Percentiles rank a stretch among this genome's conserved stretches.
These are phyloP conservation scores for Athripsodes cinereus DNA, from an alignment of 2,888 invertebrate genomes.

Conservation along the genomic window DNA sequence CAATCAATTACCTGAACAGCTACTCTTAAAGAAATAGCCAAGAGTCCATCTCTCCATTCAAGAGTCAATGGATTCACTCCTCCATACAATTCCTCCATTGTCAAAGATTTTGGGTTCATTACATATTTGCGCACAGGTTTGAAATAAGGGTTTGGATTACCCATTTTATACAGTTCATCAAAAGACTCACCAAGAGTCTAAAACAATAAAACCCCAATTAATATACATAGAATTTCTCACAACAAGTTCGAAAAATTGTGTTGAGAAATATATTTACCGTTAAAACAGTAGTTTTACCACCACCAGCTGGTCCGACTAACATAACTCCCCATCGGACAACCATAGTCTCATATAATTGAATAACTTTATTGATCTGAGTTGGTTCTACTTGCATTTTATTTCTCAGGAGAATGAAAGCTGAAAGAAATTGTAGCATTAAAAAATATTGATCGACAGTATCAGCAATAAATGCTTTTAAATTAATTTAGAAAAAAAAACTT, in stretches of 20 bases:
- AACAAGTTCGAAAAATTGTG: background rate
- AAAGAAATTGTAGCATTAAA: background rate
- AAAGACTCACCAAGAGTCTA: constrained; percentile 69
- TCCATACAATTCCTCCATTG: constrained; percentile 83
- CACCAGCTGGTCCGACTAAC: constrained; percentile 78
- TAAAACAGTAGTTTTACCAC: constrained; percentile 77
- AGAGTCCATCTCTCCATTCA: constrained; percentile 87
- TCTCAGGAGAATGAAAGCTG: constrained; percentile 40
- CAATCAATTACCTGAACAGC: constrained; percentile 48
- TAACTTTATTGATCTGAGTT: constrained; percentile 69
- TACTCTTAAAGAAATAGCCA: constrained; percentile 51
- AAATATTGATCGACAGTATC: no score
- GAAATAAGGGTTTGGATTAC: constrained; percentile 55
- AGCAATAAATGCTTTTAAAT: no score
- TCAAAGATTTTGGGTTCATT: constrained; percentile 84
- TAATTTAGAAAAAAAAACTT: no score
- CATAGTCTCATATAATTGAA: constrained; percentile 93
- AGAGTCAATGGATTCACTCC: constrained; percentile 76
- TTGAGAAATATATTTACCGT: constrained; percentile 45
- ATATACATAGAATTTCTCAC: background rate
- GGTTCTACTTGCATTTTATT: constrained; percentile 60
- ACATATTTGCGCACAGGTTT: constrained; percentile 70
- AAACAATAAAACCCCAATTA: constrained; percentile 20
- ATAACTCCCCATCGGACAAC: constrained; percentile 89
- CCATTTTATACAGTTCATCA: constrained; percentile 56